A percentile compares a stretch with the other conserved stretches of the same genome.
These are phyloP conservation scores for Parambassis ranga DNA, from an alignment of 2,797 vertebrate genomes.

Conservation along the genomic window DNA sequence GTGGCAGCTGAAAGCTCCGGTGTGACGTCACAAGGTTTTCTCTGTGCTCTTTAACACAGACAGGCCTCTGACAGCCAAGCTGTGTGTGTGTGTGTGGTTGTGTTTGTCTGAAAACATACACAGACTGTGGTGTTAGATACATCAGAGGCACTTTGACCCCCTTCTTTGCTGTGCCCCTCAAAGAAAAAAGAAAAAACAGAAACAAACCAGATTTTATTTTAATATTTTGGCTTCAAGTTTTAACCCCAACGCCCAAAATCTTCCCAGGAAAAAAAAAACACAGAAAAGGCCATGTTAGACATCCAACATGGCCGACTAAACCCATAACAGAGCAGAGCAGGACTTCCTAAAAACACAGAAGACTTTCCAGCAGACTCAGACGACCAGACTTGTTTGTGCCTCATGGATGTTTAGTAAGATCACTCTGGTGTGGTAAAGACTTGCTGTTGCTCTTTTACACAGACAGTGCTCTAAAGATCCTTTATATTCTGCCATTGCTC, in stretches of 20 bases:
- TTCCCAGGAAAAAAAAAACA: not conserved
- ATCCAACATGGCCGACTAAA: constrained; percentile 71
- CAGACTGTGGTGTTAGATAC: constrained; percentile 63
- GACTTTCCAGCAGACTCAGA: constrained; percentile 23
- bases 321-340: constrained; percentile 58
- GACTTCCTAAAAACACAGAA: constrained; percentile 15
- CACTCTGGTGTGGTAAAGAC: too few relatives aligned
- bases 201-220: constrained; percentile 42
- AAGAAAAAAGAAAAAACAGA: constrained; percentile 64
- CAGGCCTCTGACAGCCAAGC: not conserved
- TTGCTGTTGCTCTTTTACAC: too few relatives aligned
- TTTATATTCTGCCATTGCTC: too few relatives aligned
- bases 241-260: not conserved
- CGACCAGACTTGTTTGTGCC: constrained; percentile 40
- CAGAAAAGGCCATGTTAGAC: constrained; percentile 47
- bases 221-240: constrained; percentile 84
- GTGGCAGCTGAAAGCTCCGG: not conserved
- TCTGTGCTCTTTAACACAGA: not conserved
- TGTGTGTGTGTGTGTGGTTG: constrained; percentile 9
- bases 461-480: too few relatives aligned
- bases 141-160: constrained; percentile 75
- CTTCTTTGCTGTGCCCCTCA: constrained; percentile 75
- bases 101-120: constrained; percentile 39
- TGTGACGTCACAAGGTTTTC: not conserved
- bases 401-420: too few relatives aligned